Conservation (phyloP, 2,797 vertebrate species). For the Sebastes umbrosus region DNA sequence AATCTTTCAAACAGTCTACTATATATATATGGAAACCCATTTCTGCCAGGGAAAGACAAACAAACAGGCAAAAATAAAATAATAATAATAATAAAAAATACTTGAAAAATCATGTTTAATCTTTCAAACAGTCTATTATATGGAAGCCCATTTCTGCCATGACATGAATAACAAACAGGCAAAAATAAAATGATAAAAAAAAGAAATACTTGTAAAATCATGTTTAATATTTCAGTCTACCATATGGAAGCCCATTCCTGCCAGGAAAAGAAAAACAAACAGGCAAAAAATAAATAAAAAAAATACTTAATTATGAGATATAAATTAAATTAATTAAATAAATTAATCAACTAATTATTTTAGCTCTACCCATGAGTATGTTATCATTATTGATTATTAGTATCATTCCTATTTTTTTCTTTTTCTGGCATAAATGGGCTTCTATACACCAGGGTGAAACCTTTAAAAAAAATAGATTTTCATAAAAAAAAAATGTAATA, state of each 20-base stretch:
- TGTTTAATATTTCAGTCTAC: no score
- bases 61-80: background rate
- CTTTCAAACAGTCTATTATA: no score
- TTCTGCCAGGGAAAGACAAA: background rate
- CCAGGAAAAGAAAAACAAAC: no score
- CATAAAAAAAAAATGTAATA: no score
- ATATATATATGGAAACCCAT: background rate
- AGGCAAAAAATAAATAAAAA: no score
- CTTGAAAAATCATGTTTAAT: no score
- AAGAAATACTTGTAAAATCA: no score
- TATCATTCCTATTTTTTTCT: background rate
- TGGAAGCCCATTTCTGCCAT: background rate
- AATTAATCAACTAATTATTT: no score
- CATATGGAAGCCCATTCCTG: no score
- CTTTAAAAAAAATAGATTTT: background rate
- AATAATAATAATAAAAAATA: no score
- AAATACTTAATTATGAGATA: no score
- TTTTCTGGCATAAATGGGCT: background rate
- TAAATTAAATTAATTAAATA: no score
- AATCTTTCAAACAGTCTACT: background rate
- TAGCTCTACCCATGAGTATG: background rate
- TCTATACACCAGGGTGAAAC: background rate
- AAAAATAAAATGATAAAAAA: background rate
- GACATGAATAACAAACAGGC: background rate
- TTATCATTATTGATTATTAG: background rate